Evolutionary conservation across 2,888 invertebrate genomes (phyloP).

Genomic region (Allophyes oxyacanthae): DNA sequence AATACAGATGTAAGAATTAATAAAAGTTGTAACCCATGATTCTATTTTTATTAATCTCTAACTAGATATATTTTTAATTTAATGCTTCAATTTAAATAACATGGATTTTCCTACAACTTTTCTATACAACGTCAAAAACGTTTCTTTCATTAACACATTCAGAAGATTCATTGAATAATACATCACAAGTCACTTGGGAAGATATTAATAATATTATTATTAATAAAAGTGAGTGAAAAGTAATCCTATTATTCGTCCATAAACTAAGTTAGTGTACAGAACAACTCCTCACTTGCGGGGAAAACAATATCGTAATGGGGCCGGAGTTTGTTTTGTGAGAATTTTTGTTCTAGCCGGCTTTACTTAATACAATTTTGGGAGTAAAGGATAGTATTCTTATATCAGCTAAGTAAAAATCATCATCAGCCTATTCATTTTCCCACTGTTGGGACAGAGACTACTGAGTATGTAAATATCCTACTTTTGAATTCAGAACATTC

Average conservation of each 20-base stretch:
- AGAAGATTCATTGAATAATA: conserved; percentile 32
- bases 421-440: too few relatives aligned
- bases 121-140: neutral
- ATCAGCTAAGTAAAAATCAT: conserved; percentile 17
- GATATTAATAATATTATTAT: conserved; percentile 31
- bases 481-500: neutral
- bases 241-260: conserved; percentile 50
- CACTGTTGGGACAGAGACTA: too few relatives aligned
- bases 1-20: neutral
- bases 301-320: conserved; percentile 64
- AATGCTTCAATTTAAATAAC: too few relatives aligned
- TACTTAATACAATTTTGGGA: conserved; percentile 41
- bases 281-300: conserved; percentile 44
- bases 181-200: conserved; percentile 22
- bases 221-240: conserved; percentile 43
- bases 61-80: too few relatives aligned
- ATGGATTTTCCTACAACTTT: neutral
- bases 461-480: neutral
- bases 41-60: too few relatives aligned
- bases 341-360: conserved; percentile 32
- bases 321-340: conserved; percentile 50
- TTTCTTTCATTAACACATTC: neutral
- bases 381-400: conserved; percentile 18
- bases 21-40: neutral
- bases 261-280: conserved; percentile 48